Percentiles rank a stretch among this genome's conserved stretches.
phyloP scores from a whole-genome alignment of 2,113 vertebrate genomes.

The Heterochromis multidens region DNA sequence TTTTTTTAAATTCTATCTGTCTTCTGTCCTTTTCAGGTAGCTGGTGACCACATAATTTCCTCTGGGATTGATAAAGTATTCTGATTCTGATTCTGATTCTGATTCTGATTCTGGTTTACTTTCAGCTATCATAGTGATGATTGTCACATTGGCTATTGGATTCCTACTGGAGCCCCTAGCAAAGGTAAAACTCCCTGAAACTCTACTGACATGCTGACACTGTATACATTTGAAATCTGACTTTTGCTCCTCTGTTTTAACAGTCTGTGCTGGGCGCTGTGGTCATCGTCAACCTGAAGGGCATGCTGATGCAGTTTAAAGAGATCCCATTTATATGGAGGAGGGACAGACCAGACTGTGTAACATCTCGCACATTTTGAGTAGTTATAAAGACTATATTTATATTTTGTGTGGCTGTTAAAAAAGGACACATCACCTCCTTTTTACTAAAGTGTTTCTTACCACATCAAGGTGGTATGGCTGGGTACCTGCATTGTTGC shows the following conservation, averaged over 20 bases:
- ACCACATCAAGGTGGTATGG: slow-evolving; percentile 84
- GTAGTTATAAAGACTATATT: not conserved
- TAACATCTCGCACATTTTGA: slow-evolving; percentile 68
- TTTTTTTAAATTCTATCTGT: not conserved
- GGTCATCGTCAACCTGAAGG: slow-evolving; percentile 92
- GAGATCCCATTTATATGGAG: slow-evolving; percentile 85
- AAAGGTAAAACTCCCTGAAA: slow-evolving; percentile 73
- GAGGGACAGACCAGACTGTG: slow-evolving; percentile 91
- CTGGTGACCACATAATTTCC: too few relatives aligned
- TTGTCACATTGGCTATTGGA: slow-evolving; percentile 85
- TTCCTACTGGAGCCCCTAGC: slow-evolving; percentile 89
- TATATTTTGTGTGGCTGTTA: not conserved
- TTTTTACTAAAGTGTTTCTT: not conserved
- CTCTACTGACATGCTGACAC: not conserved
- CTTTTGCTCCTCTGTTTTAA: not conserved
- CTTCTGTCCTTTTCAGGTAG: slow-evolving; percentile 75
- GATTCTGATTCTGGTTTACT: slow-evolving; percentile 88
- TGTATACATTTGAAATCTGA: not conserved
- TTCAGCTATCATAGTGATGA: slow-evolving; percentile 86
- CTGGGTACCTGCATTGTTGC: slow-evolving; percentile 81
- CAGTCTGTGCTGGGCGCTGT: slow-evolving; percentile 93
- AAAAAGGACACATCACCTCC: too few relatives aligned
- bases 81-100: too few relatives aligned
- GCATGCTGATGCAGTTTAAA: slow-evolving; percentile 92
- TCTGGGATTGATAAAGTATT: too few relatives aligned